These are phyloP conservation scores for Catostomus latipinnis DNA, from an alignment of 2,797 vertebrate genomes.

Conservation along the genomic window DNA sequence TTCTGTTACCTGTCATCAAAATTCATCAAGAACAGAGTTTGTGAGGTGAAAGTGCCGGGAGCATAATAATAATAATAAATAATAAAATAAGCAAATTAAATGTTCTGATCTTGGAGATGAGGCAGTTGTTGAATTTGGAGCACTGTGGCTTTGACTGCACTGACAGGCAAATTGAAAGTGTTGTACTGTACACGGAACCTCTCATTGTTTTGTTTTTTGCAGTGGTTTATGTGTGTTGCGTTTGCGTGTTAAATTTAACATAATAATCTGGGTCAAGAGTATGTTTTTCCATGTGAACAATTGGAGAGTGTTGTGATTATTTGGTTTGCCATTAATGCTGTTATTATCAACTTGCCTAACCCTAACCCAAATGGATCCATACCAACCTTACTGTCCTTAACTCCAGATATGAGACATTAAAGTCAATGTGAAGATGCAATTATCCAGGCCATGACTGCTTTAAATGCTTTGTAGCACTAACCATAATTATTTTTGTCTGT, in stretches of 20 bases:
- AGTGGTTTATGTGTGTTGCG: background rate
- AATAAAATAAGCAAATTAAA: slow-evolving; percentile 43
- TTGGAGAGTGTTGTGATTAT: background rate
- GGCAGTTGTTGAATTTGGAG: slow-evolving; percentile 27
- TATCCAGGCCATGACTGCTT: background rate
- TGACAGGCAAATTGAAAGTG: slow-evolving; percentile 18
- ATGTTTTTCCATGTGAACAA: background rate
- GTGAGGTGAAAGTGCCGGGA: slow-evolving; percentile 37
- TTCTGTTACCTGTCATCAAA: background rate
- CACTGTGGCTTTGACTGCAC: slow-evolving; percentile 29
- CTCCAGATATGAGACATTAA: background rate
- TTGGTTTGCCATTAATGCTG: background rate
- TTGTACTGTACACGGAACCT: background rate
- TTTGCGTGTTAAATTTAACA: background rate
- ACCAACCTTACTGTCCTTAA: background rate
- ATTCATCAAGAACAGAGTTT: slow-evolving; percentile 31
- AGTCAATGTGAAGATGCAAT: background rate
- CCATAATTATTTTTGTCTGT: slow-evolving; percentile 1
- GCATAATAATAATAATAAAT: slow-evolving; percentile 46
- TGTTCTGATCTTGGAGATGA: slow-evolving; percentile 45
- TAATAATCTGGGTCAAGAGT: background rate
- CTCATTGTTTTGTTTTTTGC: background rate
- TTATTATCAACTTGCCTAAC: background rate
- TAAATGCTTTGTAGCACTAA: background rate
- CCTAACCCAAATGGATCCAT: background rate